A percentile compares a stretch with the other conserved stretches of the same genome.
Evolutionary conservation across 2,113 vertebrate genomes (phyloP).

Genomic region (Etheostoma spectabile): DNA sequence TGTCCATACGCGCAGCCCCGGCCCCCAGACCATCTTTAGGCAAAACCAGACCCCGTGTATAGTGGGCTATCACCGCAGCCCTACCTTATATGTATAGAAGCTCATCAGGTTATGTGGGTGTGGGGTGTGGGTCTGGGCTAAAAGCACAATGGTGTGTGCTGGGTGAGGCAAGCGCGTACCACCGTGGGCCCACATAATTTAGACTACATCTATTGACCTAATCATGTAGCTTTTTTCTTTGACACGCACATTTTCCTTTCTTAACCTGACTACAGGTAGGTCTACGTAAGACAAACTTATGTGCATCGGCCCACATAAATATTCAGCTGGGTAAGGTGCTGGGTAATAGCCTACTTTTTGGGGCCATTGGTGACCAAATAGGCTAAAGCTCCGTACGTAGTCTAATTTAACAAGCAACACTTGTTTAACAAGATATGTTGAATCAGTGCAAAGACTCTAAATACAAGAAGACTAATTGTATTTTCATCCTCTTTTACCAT

Average conservation of each 20-base stretch:
- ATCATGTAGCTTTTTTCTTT: not conserved
- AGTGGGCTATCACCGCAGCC: conserved; percentile 37
- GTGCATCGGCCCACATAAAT: not conserved
- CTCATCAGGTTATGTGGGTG: conserved; percentile 34
- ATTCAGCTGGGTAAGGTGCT: not conserved
- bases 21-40: conserved; percentile 76
- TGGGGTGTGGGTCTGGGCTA: conserved; percentile 4
- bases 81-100: conserved; percentile 70
- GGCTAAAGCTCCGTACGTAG: not conserved
- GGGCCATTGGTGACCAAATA: not conserved
- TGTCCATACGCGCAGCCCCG: conserved; percentile 2
- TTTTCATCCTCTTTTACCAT: not conserved
- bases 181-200: not conserved
- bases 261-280: not conserved
- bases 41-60: conserved; percentile 47
- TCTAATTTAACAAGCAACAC: not conserved
- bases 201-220: not conserved
- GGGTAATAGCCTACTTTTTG: not conserved
- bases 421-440: not conserved
- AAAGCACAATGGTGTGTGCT: conserved; percentile 23
- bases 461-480: not conserved
- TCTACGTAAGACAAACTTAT: not conserved
- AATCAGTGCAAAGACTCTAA: too few species aligned
- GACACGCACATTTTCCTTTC: not conserved
- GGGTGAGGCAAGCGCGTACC: not conserved